phyloP scores from a whole-genome alignment of 2,888 invertebrate species.

The Spilarctia lutea region DNA sequence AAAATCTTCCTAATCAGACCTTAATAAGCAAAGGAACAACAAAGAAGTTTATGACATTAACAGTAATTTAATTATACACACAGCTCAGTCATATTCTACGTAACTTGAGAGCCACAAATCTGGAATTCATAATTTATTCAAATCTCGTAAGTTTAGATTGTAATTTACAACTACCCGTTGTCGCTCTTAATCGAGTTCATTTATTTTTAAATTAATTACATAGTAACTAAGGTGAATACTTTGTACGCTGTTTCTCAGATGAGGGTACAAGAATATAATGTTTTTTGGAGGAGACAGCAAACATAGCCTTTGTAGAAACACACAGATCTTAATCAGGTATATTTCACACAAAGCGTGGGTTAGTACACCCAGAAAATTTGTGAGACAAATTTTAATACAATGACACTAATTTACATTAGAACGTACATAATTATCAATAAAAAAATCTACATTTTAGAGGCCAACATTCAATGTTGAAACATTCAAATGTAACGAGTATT shows the following conservation, averaged over 20 bases:
- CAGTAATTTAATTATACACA: conserved; percentile 1
- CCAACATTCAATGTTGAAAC: not conserved
- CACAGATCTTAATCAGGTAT: not conserved
- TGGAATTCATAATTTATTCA: conserved; percentile 38
- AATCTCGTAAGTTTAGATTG: conserved; percentile 35
- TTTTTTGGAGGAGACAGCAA: conserved; percentile 32
- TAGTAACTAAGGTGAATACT: conserved; percentile 45
- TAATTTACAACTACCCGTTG: conserved; percentile 42
- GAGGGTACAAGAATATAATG: conserved; percentile 11
- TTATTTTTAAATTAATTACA: conserved; percentile 57
- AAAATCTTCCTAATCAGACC: not conserved
- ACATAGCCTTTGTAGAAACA: not conserved
- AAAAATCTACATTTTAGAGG: not conserved
- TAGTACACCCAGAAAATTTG: not conserved
- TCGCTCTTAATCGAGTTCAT: conserved; percentile 44
- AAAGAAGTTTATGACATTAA: not conserved
- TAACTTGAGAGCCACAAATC: not conserved
- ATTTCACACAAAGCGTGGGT: not conserved
- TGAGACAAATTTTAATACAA: not conserved
- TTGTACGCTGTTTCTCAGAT: conserved; percentile 31
- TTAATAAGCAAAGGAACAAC: not conserved
- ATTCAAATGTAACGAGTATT: not conserved
- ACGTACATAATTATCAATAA: not conserved
- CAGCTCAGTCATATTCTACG: not conserved
- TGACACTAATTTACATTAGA: not conserved